Conservation (phyloP, 2,113 vertebrate species). For the Poecile atricapillus region DNA sequence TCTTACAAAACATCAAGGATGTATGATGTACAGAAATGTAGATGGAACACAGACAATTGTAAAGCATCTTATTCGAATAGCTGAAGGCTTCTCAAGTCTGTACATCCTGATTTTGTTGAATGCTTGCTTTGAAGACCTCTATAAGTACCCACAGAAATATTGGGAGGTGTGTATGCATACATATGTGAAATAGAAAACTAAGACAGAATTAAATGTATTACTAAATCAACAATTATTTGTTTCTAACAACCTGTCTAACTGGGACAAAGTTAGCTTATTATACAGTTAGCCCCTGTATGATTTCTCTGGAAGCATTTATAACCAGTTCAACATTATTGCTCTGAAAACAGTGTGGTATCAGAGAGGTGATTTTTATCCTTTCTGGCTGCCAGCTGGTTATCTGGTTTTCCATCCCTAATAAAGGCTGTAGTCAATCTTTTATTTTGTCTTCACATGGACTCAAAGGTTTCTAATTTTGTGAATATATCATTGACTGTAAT, state of each 20-base stretch:
- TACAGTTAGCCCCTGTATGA: not conserved
- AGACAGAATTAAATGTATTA: not conserved
- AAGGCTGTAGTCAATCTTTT: not conserved
- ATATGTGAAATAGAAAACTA: not conserved
- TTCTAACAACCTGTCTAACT: not conserved
- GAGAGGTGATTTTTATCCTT: not conserved
- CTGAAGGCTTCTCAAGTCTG: not conserved
- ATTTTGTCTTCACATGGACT: not conserved
- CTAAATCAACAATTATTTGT: not conserved
- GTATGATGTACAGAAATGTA: not conserved
- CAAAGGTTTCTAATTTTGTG: not conserved
- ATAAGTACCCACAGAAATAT: not conserved
- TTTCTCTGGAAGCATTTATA: not conserved
- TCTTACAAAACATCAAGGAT: not conserved
- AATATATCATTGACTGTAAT: not conserved
- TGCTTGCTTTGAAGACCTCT: not conserved
- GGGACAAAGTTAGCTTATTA: not conserved
- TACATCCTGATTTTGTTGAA: not conserved
- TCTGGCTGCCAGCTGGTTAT: not conserved
- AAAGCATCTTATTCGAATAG: not conserved
- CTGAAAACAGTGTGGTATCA: not conserved
- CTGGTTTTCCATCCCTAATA: not conserved
- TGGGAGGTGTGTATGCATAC: rapidly evolving
- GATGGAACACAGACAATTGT: not conserved
- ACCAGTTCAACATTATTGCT: not conserved